A percentile compares a stretch with the other conserved stretches of the same genome.
Conservation (phyloP, 1,140 invertebrate genomes). For the Drosophila obscura region DNA sequence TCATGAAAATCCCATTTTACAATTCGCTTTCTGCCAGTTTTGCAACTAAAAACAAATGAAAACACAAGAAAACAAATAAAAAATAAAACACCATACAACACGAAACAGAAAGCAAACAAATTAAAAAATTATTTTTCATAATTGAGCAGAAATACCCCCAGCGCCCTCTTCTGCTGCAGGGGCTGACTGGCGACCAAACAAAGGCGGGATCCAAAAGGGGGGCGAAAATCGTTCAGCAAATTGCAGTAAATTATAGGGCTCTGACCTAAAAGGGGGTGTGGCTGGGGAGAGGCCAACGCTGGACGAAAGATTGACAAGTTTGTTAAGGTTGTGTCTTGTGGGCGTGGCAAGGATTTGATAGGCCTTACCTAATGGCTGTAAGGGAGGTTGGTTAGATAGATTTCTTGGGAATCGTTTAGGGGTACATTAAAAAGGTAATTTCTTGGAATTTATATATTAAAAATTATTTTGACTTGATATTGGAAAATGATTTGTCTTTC, state of each 20-base stretch:
- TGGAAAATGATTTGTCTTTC: too few relatives aligned
- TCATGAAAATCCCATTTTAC: conserved; percentile 62
- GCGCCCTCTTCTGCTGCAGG: neutral
- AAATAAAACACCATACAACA: neutral
- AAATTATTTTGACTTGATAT: too few relatives aligned
- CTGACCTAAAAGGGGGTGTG: conserved; percentile 45
- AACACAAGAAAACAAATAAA: neutral
- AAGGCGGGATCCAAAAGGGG: conserved; percentile 11
- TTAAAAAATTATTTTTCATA: conserved; percentile 72
- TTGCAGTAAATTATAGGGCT: conserved; percentile 65
- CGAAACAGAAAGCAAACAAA: conserved; percentile 63
- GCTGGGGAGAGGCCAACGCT: conserved; percentile 12
- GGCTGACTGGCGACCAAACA: conserved; percentile 51
- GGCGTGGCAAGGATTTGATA: conserved; percentile 18
- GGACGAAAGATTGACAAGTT: conserved; percentile 47
- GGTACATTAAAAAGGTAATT: too few relatives aligned
- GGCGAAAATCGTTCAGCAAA: conserved; percentile 59
- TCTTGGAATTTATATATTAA: too few relatives aligned
- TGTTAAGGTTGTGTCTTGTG: conserved; percentile 22
- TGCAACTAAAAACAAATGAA: conserved; percentile 26
- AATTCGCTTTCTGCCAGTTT: conserved; percentile 10
- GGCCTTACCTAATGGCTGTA: conserved; percentile 20
- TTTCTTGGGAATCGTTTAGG: too few relatives aligned
- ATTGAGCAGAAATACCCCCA: conserved; percentile 48
- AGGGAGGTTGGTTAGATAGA: too few relatives aligned